A percentile compares a stretch with the other conserved stretches of the same genome.
phyloP scores from a whole-genome alignment of 2,113 vertebrate species.

The Melanotaenia duboulayi region DNA sequence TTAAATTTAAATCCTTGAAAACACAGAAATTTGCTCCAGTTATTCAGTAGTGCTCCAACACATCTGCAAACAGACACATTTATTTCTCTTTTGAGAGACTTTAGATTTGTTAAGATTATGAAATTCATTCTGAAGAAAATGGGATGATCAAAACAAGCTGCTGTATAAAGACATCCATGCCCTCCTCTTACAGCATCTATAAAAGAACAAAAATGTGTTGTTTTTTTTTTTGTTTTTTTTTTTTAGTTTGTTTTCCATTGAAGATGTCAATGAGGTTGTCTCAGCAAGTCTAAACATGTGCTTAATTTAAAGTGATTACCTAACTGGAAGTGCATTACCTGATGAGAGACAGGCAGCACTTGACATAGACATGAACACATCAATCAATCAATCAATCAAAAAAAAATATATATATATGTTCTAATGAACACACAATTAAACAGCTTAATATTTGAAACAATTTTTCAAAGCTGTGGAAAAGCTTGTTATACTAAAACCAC shows the following conservation, averaged over 20 bases:
- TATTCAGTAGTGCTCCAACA: no score
- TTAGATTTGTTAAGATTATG: no score
- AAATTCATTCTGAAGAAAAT: background rate
- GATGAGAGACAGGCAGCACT: slow-evolving; percentile 18
- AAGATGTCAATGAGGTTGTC: slow-evolving; percentile 4
- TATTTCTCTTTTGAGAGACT: background rate
- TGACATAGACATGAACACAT: slow-evolving; percentile 17
- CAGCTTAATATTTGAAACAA: background rate
- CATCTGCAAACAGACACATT: no score
- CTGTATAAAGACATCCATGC: background rate
- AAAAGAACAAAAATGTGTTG: no score
- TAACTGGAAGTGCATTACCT: slow-evolving; percentile 15
- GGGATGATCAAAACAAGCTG: background rate
- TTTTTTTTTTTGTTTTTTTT: no score
- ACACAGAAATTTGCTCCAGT: no score
- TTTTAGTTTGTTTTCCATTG: background rate
- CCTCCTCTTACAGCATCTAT: no score
- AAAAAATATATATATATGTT: background rate
- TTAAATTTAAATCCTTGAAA: no score
- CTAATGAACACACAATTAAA: slow-evolving; percentile 11
- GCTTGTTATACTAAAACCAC: background rate
- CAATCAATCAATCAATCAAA: slow-evolving; percentile 16
- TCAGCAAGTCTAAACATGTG: slow-evolving; percentile 11
- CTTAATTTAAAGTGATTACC: slow-evolving; percentile 37
- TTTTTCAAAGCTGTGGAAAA: background rate